These are phyloP conservation scores for Scaptomyza tumidula DNA, from an alignment of 2,888 invertebrate genomes.

Conservation along the genomic window DNA sequence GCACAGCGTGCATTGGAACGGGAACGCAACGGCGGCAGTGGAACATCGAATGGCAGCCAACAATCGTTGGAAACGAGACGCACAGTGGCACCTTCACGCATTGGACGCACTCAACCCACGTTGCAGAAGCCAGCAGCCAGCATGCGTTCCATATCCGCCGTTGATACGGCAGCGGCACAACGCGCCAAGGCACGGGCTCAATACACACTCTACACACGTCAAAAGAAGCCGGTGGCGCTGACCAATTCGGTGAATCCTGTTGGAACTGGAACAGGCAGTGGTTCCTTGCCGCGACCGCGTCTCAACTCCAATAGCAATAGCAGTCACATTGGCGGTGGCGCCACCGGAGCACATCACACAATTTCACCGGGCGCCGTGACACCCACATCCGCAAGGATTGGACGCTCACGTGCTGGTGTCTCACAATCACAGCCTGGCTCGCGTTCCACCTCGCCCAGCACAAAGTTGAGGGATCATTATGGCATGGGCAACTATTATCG, in stretches of 20 bases:
- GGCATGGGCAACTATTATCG: constrained; percentile 74
- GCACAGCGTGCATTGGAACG: constrained; percentile 87
- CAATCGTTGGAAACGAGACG: constrained; percentile 66
- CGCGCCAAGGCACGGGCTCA: constrained; percentile 93
- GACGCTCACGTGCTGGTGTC: constrained; percentile 88
- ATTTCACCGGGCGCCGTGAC: constrained; percentile 76
- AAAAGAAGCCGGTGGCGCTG: constrained; percentile 85
- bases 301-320: constrained; percentile 59
- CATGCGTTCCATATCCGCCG: constrained; percentile 95
- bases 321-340: constrained; percentile 9
- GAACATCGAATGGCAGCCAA: constrained; percentile 32
- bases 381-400: constrained; percentile 84
- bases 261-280: constrained; percentile 45
- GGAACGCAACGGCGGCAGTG: constrained; percentile 82
- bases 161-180: constrained; percentile 96
- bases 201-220: constrained; percentile 91
- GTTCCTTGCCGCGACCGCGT: constrained; percentile 79
- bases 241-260: constrained; percentile 39
- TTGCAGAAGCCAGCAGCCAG: constrained; percentile 84
- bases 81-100: constrained; percentile 62
- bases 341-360: constrained; percentile 33
- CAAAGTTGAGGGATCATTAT: constrained; percentile 90
- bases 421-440: constrained; percentile 98
- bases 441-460: constrained; percentile 96
- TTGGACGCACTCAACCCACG: constrained; percentile 75